A percentile compares a stretch with the other conserved stretches of the same genome.
Conservation (phyloP, 2,797 vertebrate species). For the Phoxinus dragarum region DNA sequence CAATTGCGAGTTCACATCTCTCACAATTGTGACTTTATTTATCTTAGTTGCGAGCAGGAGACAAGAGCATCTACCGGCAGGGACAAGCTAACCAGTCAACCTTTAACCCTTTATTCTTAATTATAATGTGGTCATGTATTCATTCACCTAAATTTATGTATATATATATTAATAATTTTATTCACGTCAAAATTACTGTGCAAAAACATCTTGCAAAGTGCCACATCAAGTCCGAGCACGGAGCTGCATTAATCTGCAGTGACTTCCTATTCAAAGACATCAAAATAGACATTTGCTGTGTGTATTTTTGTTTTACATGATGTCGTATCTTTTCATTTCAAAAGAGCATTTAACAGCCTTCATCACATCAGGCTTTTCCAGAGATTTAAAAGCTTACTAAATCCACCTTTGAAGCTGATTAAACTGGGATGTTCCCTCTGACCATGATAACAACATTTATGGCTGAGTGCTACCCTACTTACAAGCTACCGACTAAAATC, state of each 20-base stretch:
- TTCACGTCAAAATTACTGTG: not conserved
- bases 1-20: not conserved
- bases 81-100: not conserved
- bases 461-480: slow-evolving; percentile 56
- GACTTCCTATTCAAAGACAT: not conserved
- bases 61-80: not conserved
- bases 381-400: slow-evolving; percentile 53
- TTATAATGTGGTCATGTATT: not conserved
- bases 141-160: not conserved
- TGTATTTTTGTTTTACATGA: not conserved
- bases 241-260: not conserved
- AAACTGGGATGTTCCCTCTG: slow-evolving; percentile 54
- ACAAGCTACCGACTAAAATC: slow-evolving; percentile 32
- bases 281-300: not conserved
- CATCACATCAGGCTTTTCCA: slow-evolving; percentile 27
- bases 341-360: slow-evolving; percentile 26
- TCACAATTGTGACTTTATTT: not conserved
- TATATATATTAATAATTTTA: not conserved
- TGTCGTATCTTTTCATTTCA: slow-evolving; percentile 28
- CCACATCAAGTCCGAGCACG: not conserved
- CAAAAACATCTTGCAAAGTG: not conserved
- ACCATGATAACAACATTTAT: slow-evolving; percentile 59
- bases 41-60: no score
- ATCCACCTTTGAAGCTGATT: slow-evolving; percentile 56
- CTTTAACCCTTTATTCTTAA: not conserved